Base-by-base conservation (phyloP, 2,888 invertebrate species). In the Cosmorhoe ocellata region DNA sequence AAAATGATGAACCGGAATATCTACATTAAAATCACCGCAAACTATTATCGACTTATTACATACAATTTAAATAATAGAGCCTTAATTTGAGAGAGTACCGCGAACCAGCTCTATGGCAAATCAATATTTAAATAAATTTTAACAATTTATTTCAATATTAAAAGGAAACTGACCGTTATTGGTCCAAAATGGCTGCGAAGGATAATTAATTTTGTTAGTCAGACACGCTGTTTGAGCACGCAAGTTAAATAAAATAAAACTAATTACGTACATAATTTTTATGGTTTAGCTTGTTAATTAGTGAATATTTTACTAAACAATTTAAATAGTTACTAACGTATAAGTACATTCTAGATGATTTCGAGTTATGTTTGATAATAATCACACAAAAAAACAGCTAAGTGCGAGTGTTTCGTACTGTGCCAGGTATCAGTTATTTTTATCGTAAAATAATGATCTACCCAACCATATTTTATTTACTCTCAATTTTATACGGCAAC, bases 191-290 rank as follows among this genome's bases (percentile, higher is more conserved):
- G 55, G 41, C 6, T 24, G 40, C 48, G 44, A 50, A 52, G 32
- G 51, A 69, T 73, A 77, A 77, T 78, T 75, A 71, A 72, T 64
- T 65, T 69, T 72, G 73, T 74, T 79, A 78, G 70, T 67, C 50
- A 58, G 69, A 64, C 66, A 66, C 63, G 67, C 64, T 67, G 53
- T 68, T 67, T 67, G 69, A 66, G 56, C 69, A 64, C 24, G 24
- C 65, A 58, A 55, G 58, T 66, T 48, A 63, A 59, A 67, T 69
- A 67, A 64, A 69, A 73, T 63, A 65, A 63, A 67, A 70, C 68
- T 71, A 74, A 73, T 66, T 64, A 70, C 66, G 68, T 71, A 74
- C 68, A 73, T 68, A 72, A 69, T 64, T 77, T 70, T 67, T 71
- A 67, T 66, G 67, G 63, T 69, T 66, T 71, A 70, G 62, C 74